Base-by-base conservation (phyloP, 2,797 vertebrate species). In the Syndactyla subalaris region DNA sequence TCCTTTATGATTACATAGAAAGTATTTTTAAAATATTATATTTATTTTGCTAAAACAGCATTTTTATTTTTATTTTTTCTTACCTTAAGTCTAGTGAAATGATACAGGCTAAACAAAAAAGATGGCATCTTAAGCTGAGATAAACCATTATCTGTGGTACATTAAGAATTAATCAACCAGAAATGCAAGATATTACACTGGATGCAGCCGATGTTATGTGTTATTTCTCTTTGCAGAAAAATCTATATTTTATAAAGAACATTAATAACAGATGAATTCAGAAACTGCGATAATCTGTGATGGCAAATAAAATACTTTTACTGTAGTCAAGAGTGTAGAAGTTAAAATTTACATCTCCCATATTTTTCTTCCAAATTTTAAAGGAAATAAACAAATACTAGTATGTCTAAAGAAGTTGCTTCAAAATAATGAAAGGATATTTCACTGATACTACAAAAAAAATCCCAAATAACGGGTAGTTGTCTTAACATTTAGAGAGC, bases 141-240 rank as follows among this genome's bases (percentile, higher is more conserved):
- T 94, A 97, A 97, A 49, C 45, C 81, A 95, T 97, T 97, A 94
- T 97, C 94, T 96, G 96, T 96, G 97, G 93, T 95, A 94, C 95
- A 94, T 97, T 97, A 97, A 97, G 92, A 76, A 96, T 96, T 97
- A 97, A 97, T 98, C 3, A 12, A 95, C 93, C 85, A 95, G 93
- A 97, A 98, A 96, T 97, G 54, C 83, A 95, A 86, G 90, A 94
- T 97, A 92, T 96, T 95, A 72, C 63, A 87, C 63, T 94, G 83
- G 92, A 97, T 82, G 85, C 32, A 96, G 76, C 74, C 95, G 88
- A 97, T 96, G 85, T 80, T 85, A 75, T 89, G 82, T 97, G 91
- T 96, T 97, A 95, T 96, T 97, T 93, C 96, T 98, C 85, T 94
- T 97, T 97, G 92, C 59, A 88, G 52, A 94, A 97, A 94, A 97